Conservation (phyloP, 2,113 vertebrate genomes). For the Ceyx melanurus region DNA sequence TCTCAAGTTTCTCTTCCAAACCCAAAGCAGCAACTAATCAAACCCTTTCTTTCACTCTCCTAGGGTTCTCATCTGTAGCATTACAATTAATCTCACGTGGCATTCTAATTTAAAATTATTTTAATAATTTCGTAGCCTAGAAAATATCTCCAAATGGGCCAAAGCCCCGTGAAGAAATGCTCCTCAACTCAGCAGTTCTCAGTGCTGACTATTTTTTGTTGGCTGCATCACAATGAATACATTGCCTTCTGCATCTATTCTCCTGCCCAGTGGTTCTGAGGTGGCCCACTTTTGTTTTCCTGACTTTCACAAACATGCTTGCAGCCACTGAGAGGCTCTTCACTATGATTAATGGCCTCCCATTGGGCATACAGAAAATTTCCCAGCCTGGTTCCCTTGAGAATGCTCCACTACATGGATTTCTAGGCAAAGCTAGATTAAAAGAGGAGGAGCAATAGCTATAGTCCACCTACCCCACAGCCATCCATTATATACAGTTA, state of each 20-base stretch:
- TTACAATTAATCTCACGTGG: not conserved
- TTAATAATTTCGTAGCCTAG: not conserved
- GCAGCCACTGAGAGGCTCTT: conserved; percentile 72
- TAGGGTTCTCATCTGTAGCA: not conserved
- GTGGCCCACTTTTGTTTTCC: conserved; percentile 80
- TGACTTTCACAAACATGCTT: conserved; percentile 79
- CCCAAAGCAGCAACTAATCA: not conserved
- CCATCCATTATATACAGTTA: conserved; percentile 83
- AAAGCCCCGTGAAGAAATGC: not conserved
- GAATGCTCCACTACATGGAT: conserved; percentile 78
- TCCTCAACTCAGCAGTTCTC: not conserved
- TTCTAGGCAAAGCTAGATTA: conserved; percentile 84
- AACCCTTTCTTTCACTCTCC: not conserved
- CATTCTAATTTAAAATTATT: no score
- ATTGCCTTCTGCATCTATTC: conserved; percentile 73
- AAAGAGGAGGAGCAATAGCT: conserved; percentile 82
- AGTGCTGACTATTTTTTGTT: not conserved
- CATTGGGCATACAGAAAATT: conserved; percentile 80
- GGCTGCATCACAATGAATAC: conserved; percentile 73
- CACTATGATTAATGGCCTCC: conserved; percentile 82
- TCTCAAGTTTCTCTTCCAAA: not conserved
- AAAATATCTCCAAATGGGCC: not conserved
- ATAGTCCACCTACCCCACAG: conserved; percentile 77
- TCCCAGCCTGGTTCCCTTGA: conserved; percentile 83
- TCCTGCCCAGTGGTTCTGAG: conserved; percentile 76